These are phyloP conservation scores for Heliconius eleuchia DNA, from an alignment of 1,140 invertebrate species.

Conservation along the genomic window DNA sequence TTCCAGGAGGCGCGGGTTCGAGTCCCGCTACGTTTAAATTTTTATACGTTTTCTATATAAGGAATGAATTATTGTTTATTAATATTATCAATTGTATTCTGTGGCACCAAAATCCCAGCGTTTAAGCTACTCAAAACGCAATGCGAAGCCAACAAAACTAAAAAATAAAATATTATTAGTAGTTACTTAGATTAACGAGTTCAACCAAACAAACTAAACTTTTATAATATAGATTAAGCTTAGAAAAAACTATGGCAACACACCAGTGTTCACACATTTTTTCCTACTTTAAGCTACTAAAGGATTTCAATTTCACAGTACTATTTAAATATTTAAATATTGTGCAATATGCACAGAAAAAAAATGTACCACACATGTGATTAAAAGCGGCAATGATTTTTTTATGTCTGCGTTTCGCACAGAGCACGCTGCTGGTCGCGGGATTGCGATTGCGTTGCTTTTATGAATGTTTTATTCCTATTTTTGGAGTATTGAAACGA, in stretches of 20 bases:
- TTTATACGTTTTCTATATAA: too few species aligned
- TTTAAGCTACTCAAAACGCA: too few species aligned
- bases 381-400: constrained; percentile 18
- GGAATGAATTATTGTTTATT: too few species aligned
- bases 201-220: too few species aligned
- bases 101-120: too few species aligned
- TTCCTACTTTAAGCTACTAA: neutral
- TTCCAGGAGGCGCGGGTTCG: too few species aligned
- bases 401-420: constrained; percentile 7
- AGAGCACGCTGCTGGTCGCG: constrained; percentile 3
- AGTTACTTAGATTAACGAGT: too few species aligned
- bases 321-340: neutral
- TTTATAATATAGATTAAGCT: too few species aligned
- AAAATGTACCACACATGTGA: constrained; percentile 24
- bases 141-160: too few species aligned
- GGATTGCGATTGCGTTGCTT: constrained; percentile 1
- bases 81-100: too few species aligned
- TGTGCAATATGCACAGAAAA: neutral
- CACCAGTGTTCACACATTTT: neutral
- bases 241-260: neutral
- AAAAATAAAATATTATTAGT: too few species aligned
- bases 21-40: too few species aligned
- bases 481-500: neutral
- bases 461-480: constrained; percentile 22
- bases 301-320: constrained; percentile 4